A percentile compares a stretch with the other conserved stretches of the same genome.
These are phyloP conservation scores for Apis cerana DNA, from an alignment of 1,140 invertebrate species.

Conservation along the genomic window DNA sequence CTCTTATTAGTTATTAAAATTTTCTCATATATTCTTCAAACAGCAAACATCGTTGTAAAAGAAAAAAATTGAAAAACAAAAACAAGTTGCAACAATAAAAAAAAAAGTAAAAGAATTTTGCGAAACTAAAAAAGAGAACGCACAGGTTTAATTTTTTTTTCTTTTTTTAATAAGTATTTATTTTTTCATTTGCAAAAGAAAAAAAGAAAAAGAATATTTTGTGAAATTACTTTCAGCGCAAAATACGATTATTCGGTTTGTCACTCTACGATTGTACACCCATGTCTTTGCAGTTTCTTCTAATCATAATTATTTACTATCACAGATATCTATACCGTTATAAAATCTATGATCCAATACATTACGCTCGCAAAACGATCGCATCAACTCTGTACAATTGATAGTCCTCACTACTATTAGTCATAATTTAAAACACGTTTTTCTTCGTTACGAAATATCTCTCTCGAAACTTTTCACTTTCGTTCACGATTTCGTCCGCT, in stretches of 20 bases:
- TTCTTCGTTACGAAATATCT: background rate
- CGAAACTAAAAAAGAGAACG: background rate
- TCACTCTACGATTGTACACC: background rate
- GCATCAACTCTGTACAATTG: background rate
- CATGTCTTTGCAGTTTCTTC: background rate
- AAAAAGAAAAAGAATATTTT: background rate
- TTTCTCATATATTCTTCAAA: no score
- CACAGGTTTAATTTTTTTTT: no score
- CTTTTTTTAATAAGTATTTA: no score
- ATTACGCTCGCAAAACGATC: background rate
- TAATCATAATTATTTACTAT: constrained; percentile 6
- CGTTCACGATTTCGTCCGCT: background rate
- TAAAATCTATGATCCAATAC: constrained; percentile 23
- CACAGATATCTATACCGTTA: constrained; percentile 10
- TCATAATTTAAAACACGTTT: constrained; percentile 3
- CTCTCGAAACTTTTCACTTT: background rate
- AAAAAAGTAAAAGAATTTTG: background rate
- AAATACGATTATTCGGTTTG: background rate
- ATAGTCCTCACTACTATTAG: background rate
- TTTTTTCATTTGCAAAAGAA: background rate
- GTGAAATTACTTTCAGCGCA: background rate
- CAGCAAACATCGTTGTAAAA: background rate
- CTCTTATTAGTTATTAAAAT: no score
- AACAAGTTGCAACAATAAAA: background rate
- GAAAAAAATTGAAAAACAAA: background rate